Base-by-base conservation (phyloP, 2,797 vertebrate genomes). In the Hybognathus amarus region DNA sequence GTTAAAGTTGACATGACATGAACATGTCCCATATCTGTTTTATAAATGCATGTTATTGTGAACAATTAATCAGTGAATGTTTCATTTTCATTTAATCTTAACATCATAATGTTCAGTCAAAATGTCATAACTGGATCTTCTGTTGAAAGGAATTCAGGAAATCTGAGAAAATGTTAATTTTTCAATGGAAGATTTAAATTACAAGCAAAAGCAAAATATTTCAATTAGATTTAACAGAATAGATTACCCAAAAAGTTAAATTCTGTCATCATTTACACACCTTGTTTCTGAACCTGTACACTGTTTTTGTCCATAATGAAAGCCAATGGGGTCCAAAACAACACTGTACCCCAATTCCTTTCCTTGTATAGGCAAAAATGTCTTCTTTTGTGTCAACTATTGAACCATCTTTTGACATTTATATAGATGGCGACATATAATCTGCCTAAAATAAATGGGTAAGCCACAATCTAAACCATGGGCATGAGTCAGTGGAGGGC, bases 401-500 rank as follows among this genome's bases (percentile, higher is more conserved):
- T 15, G 7, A 68, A 56, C 6, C 73, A 69, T 83, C 64, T 15
- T 67, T n/a, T 30, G 18, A 18, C 33, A 45, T 54, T 15, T 9
- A 24, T 7, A 40, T 70, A 61, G 52, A 80, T 24, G 15, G 59
- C 33, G 13, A 47, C 50, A 20, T 77, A 11, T 42, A 67, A 75
- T 67, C 42, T 83, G 66, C 40, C 22, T 47, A 78, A 61, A 83
- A 77, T 70, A 70, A 78, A 78, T 22, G 40, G 42, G 22, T 24
- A 78, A 78, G 40, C 38, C 70, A 27, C 74, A 59, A 79, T 38
- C 18, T 74, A 77, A 84, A 70, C 91, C 90, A 88, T 87, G 85
- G 85, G 89, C 87, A 85, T 90, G 88, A 93, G 89, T 91, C 90
- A 90, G 87, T 89, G 88, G 88, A 87, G 78, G 71, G 88, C 90